These are phyloP conservation scores for Cheilinus undulatus DNA, from an alignment of 2,113 vertebrate species.

Conservation along the genomic window DNA sequence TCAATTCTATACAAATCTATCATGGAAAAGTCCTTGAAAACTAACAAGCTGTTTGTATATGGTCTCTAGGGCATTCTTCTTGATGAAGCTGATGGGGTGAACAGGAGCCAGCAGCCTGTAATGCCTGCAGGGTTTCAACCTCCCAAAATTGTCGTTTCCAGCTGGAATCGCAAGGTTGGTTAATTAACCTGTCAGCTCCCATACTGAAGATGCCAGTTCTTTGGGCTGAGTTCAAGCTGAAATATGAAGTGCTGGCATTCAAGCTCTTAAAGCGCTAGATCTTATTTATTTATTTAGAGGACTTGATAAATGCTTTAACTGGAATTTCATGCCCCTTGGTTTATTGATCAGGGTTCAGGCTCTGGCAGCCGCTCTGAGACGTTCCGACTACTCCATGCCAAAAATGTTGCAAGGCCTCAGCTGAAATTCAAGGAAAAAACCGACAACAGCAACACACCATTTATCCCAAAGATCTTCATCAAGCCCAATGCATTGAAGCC, in stretches of 20 bases:
- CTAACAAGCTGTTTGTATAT: slow-evolving; percentile 8
- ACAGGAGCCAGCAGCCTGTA: slow-evolving; percentile 91
- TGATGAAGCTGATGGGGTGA: slow-evolving; percentile 94
- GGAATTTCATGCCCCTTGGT: slow-evolving; percentile 1
- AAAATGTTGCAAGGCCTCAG: slow-evolving; percentile 93
- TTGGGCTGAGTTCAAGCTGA: slow-evolving; percentile 14
- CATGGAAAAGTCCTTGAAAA: neutral
- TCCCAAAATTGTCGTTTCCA: slow-evolving; percentile 93
- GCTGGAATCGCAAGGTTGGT: slow-evolving; percentile 97
- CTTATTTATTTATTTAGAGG: neutral
- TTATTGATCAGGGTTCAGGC: slow-evolving; percentile 81
- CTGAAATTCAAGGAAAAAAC: slow-evolving; percentile 94
- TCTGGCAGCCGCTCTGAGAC: slow-evolving; percentile 85
- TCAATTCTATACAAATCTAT: neutral
- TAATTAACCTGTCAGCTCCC: slow-evolving; percentile 23
- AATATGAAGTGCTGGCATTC: slow-evolving; percentile 12
- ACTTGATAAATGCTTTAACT: neutral
- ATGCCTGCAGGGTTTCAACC: slow-evolving; percentile 92
- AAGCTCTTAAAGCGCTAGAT: neutral
- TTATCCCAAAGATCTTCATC: slow-evolving; percentile 92
- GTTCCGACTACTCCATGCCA: slow-evolving; percentile 93
- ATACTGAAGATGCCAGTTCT: slow-evolving; percentile 12
- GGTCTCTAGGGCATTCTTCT: slow-evolving; percentile 90
- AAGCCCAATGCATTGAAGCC: slow-evolving; percentile 94
- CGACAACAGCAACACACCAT: slow-evolving; percentile 97